Evolutionary conservation across 2,888 invertebrate species (phyloP), one percentile per base, ranked within the genome.

Genomic region (Caenorhabditis drosophilae): DNA sequence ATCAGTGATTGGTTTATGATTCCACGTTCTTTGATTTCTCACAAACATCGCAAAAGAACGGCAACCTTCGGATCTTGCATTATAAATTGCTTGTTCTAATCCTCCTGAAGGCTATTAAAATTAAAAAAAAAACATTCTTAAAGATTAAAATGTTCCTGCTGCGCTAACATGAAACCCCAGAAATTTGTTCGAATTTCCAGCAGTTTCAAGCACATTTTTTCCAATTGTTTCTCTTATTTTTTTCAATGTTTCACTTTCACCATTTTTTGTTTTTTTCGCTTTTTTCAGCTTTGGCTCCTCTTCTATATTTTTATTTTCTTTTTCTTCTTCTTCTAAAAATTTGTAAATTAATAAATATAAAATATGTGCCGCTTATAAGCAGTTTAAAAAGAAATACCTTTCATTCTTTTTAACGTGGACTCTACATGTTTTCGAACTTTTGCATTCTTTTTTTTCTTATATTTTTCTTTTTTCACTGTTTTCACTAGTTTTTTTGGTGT

Each of bases 41-140:
- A 60, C 83, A 83, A 79, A 84, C 46, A 85, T 61, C 3, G 84
- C 85, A 76, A 85, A 84, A 15, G 84, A 76, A 12, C 73, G 75
- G 27, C 84, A 85, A 26, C 84, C 84, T 16, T 84, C 73, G 1
- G 71, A 67, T 11, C 76, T 73, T 3, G 85, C 85, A 62, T 84
- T 83, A 26, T 68, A 58, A 20, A 85, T 80, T 15, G 85, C 84
- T 34, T 84, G 84, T 36, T 82, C 76, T 12, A 84, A 51, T 22
- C 85, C 84, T 41, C 67, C 73, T 4, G 75, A n/a, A n/a, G n/a
- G n/a, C n/a, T n/a, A n/a, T n/a, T n/a, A n/a, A 31, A 22, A n/a
- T 16, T 34, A n/a, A 7, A 40, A 40, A 40, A n/a, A 40, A 16
- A 15, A 4, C 9, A 40, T 40, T 20, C 12, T 44, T 34, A 12